Conservation (phyloP, 2,888 invertebrate species). For the Griposia aprilina region DNA sequence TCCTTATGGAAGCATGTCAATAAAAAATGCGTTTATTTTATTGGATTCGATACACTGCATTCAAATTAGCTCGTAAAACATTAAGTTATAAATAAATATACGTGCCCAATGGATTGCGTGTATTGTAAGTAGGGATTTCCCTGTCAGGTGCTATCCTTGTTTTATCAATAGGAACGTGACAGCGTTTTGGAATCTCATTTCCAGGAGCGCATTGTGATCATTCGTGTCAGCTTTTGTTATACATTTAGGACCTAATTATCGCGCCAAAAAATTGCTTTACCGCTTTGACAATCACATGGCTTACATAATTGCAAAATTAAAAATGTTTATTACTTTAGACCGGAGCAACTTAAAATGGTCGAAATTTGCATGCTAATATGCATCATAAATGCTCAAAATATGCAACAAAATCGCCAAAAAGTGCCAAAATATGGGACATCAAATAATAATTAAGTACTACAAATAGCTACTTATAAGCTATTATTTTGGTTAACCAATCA, state of each 20-base stretch:
- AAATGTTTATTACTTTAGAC: background rate
- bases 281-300: background rate
- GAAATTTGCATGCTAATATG: background rate
- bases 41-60: slow-evolving; percentile 29
- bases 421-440: background rate
- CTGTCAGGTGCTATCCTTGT: slow-evolving; percentile 41
- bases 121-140: slow-evolving; percentile 38
- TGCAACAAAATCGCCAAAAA: background rate
- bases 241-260: background rate
- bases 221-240: background rate
- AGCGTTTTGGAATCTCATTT: slow-evolving; percentile 29
- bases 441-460: background rate
- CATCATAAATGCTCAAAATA: background rate
- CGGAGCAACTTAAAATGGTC: background rate
- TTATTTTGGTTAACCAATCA: background rate
- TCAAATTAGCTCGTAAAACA: slow-evolving; percentile 49
- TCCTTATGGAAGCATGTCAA: slow-evolving; percentile 22
- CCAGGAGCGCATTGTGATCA: background rate
- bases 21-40: slow-evolving; percentile 36
- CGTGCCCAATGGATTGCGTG: slow-evolving; percentile 14
- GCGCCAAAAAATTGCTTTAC: background rate
- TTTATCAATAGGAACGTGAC: slow-evolving; percentile 43
- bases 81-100: slow-evolving; percentile 25
- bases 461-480: background rate
- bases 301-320: background rate